Conservation (phyloP, 37 sponge, comb jelly and placozoan species). For the Amphimedon queenslandica region DNA sequence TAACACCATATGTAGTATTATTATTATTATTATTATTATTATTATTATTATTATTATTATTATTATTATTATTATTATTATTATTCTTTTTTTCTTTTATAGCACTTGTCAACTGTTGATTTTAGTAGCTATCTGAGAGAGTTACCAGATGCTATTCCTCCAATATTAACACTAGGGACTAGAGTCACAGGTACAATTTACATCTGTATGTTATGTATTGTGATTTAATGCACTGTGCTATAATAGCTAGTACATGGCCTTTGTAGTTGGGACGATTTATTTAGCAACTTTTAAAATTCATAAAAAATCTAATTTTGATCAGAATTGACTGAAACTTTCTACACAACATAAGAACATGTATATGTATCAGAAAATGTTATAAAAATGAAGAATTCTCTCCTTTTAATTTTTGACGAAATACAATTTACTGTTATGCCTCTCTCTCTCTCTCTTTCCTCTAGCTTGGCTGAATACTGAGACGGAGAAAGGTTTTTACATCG, state of each 20-base stretch:
- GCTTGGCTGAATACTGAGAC: constrained; percentile 47
- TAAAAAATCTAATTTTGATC: too few relatives aligned
- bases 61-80: too few relatives aligned
- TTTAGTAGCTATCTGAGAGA: constrained; percentile 54
- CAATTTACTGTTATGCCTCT: neutral
- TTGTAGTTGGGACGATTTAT: neutral
- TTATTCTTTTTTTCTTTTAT: neutral
- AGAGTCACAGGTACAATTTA: constrained; percentile 68
- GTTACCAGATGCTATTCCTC: constrained; percentile 80
- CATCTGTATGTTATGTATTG: too few relatives aligned
- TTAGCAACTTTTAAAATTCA: neutral
- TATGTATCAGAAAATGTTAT: too few relatives aligned
- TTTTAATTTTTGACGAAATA: too few relatives aligned
- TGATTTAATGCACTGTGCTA: too few relatives aligned
- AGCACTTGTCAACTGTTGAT: constrained; percentile 14
- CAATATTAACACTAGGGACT: constrained; percentile 81
- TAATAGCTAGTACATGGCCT: too few relatives aligned
- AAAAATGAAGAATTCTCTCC: too few relatives aligned
- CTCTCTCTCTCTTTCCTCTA: neutral
- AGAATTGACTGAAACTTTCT: constrained; percentile 1
- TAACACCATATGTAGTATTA: too few relatives aligned
- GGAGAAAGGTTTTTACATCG: constrained; percentile 69
- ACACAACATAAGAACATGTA: too few relatives aligned
- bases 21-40: too few relatives aligned
- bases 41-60: too few relatives aligned